These are phyloP conservation scores for Andricus quercusramuli DNA, from an alignment of 2,888 invertebrate species.

Conservation along the genomic window DNA sequence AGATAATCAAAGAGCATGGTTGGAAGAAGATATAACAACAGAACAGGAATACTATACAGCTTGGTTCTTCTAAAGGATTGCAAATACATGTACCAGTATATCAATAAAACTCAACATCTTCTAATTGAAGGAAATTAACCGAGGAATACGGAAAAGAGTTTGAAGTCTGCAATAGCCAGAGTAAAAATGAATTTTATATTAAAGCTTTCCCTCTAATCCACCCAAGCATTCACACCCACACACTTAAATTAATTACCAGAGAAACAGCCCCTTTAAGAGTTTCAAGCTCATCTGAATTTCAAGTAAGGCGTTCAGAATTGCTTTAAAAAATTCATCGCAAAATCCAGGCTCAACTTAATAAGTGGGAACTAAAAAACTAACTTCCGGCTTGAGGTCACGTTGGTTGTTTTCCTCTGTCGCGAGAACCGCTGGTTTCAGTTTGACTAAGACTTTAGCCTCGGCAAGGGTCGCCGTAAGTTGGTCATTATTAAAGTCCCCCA, in stretches of 20 bases:
- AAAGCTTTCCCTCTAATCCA: too few relatives aligned
- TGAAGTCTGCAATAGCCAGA: not conserved
- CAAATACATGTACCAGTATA: too few relatives aligned
- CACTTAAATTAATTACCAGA: not conserved
- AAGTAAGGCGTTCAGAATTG: not conserved
- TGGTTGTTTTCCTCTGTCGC: conserved; percentile 3
- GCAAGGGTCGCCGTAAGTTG: conserved; percentile 18
- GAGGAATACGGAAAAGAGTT: too few relatives aligned
- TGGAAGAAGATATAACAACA: too few relatives aligned
- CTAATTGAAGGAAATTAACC: too few relatives aligned
- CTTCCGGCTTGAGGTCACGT: not conserved
- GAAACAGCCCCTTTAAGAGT: not conserved
- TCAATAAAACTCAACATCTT: too few relatives aligned
- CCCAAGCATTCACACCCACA: not conserved
- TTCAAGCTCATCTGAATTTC: not conserved
- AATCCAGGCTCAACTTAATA: not conserved
- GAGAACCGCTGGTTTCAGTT: conserved; percentile 12
- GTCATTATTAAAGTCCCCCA: conserved; percentile 25
- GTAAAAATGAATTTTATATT: not conserved
- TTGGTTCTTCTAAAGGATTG: too few relatives aligned
- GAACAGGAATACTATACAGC: too few relatives aligned
- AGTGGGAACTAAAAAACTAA: not conserved
- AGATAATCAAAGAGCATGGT: too few relatives aligned
- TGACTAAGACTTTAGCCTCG: conserved; percentile 29
- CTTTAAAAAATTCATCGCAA: not conserved